These are phyloP conservation scores for Erethizon dorsatum DNA, from an alignment of 2,797 vertebrate genomes.

Conservation along the genomic window DNA sequence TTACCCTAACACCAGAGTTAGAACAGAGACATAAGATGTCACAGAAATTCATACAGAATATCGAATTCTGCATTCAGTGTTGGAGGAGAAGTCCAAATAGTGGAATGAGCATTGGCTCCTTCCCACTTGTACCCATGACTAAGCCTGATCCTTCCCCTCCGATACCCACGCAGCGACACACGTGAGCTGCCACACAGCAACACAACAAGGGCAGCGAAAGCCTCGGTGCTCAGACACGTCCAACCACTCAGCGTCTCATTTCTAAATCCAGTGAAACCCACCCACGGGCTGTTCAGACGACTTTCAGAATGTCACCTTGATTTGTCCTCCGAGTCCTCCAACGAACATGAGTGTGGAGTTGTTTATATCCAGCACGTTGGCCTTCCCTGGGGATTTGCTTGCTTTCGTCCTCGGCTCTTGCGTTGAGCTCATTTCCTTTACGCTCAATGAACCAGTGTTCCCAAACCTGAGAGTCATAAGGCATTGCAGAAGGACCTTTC, in stretches of 20 bases:
- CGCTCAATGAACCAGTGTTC: conserved; percentile 90
- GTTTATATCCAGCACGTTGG: conserved; percentile 93
- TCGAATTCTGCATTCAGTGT: not conserved
- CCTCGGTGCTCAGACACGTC: no score
- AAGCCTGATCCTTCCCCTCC: not conserved
- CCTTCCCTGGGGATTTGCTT: conserved; percentile 90
- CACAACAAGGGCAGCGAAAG: not conserved
- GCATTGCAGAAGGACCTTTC: conserved; percentile 33
- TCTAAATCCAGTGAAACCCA: no score
- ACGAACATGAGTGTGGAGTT: conserved; percentile 94
- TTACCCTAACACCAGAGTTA: not conserved
- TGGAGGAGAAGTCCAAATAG: not conserved
- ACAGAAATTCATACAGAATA: not conserved
- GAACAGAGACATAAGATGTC: not conserved
- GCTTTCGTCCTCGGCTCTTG: conserved; percentile 89
- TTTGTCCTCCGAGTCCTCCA: conserved; percentile 93
- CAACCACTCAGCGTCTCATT: not conserved
- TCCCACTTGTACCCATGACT: not conserved
- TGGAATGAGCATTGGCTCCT: not conserved
- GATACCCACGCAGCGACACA: not conserved
- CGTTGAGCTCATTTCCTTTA: conserved; percentile 92
- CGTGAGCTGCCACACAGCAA: not conserved
- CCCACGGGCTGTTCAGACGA: not conserved
- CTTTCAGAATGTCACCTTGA: conserved; percentile 90
- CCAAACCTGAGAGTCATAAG: conserved; percentile 92